Conservation (phyloP, 1,140 invertebrate species). For the Drosophila subpulchrella region DNA sequence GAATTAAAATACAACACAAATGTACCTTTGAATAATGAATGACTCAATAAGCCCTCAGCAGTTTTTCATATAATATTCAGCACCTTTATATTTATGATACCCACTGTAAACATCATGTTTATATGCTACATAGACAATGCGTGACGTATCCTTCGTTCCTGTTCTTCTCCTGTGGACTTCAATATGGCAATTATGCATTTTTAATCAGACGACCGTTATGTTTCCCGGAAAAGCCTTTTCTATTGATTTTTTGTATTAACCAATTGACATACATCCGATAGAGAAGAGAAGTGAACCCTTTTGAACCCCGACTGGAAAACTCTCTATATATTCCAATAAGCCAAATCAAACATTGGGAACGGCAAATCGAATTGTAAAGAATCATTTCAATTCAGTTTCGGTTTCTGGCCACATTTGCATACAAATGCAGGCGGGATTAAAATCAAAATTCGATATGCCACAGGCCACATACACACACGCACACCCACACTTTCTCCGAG, state of each 20-base stretch:
- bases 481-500: slow-evolving; percentile 8
- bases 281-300: slow-evolving; percentile 9
- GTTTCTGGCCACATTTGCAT: slow-evolving; percentile 51
- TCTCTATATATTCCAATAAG: slow-evolving; percentile 49
- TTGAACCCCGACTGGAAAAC: slow-evolving; percentile 5
- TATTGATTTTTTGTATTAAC: slow-evolving; percentile 64
- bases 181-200: slow-evolving; percentile 69
- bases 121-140: slow-evolving; percentile 61
- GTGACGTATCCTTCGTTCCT: slow-evolving; percentile 26
- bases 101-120: not conserved
- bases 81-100: not conserved
- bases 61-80: not conserved
- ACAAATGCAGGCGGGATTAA: slow-evolving; percentile 48
- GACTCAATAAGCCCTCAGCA: too few relatives aligned
- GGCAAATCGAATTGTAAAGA: slow-evolving; percentile 47
- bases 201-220: slow-evolving; percentile 54
- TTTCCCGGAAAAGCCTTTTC: slow-evolving; percentile 60
- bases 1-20: not conserved
- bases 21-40: slow-evolving; percentile 8
- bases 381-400: slow-evolving; percentile 37
- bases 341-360: slow-evolving; percentile 37
- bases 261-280: slow-evolving; percentile 58
- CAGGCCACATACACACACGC: slow-evolving; percentile 18
- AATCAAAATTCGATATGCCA: slow-evolving; percentile 47
- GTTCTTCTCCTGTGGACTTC: slow-evolving; percentile 8